A percentile compares a stretch with the other conserved stretches of the same genome.
Evolutionary conservation across 2,113 vertebrate species (phyloP).

Genomic region (Zeus faber): DNA sequence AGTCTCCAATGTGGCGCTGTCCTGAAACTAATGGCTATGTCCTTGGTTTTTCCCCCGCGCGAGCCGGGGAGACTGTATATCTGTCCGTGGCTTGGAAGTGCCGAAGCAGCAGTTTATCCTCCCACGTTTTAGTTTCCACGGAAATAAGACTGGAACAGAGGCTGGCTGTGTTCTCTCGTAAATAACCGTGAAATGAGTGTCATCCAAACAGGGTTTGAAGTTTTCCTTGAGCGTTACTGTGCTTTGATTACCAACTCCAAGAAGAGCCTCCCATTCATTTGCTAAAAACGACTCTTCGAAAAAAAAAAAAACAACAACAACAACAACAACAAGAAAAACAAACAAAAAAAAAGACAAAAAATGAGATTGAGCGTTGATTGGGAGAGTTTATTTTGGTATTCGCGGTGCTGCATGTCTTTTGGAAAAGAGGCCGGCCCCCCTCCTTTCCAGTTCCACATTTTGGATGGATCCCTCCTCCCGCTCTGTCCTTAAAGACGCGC

Average conservation of each 20-base stretch:
- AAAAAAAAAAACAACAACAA: too few relatives aligned
- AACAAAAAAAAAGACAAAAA: too few relatives aligned
- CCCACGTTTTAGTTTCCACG: constrained; percentile 71
- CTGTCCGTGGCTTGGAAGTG: constrained; percentile 70
- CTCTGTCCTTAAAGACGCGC: constrained; percentile 37
- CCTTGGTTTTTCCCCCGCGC: constrained; percentile 65
- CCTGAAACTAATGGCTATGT: constrained; percentile 78
- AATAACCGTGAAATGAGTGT: constrained; percentile 69
- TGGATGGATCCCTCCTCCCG: constrained; percentile 11
- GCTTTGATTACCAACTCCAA: too few relatives aligned
- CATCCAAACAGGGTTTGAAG: constrained; percentile 51
- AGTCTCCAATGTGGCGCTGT: constrained; percentile 75
- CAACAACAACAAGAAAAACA: too few relatives aligned
- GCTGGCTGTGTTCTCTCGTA: constrained; percentile 65
- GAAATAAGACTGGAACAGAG: constrained; percentile 67
- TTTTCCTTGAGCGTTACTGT: too few relatives aligned
- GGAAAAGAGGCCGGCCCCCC: constrained; percentile 33
- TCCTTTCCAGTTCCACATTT: too few relatives aligned
- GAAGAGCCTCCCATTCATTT: too few relatives aligned
- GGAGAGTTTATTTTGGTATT: too few relatives aligned
- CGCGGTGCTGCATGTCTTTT: constrained; percentile 25
- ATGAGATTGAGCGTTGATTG: too few relatives aligned
- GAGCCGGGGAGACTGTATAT: constrained; percentile 71
- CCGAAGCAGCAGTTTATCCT: constrained; percentile 74
- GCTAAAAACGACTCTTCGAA: too few relatives aligned